Evolutionary conservation across 2,113 vertebrate species (phyloP), one percentile per base, ranked within the genome.

Genomic region (Noturus placidus): DNA sequence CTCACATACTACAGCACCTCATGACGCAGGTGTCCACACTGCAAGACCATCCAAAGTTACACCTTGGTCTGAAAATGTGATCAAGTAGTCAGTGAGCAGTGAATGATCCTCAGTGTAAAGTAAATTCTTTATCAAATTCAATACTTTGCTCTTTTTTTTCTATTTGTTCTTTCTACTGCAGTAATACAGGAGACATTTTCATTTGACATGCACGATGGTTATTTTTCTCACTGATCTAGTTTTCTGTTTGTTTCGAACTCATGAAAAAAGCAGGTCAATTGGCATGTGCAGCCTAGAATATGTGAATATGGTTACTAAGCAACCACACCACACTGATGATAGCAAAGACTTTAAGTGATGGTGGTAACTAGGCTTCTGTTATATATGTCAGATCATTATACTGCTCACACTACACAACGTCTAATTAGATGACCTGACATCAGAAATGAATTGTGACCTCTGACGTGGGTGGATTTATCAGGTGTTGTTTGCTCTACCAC

Each of bases 301-400:
- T 82, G 56, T 82, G 79, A 82, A 82, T 82, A 82, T 61, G 11
- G 56, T 82, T 82, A 42, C 79, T 42, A 82, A 61, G 79, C 57
- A 82, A 82, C 79, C 79, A 82, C 33, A 42, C 30, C 79, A 82
- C 79, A 61, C 56, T 61, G 79, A 82, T 82, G 30, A 82, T 25
- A 82, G 56, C 79, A 82, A 61, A 61, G 30, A 42, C 11, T 81
- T 54, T 22, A 61, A 42, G 57, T 42, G 56, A 82, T 82, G 22
- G 33, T 82, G 79, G 22, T 42, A 61, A 82, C 56, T 27, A 82
- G 79, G 33, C 79, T 82, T 27, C 56, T 61, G 33, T 25, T 59
- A 22, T 57, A 10, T 57, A 81, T 81, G 56, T 38, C 54, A 54
- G 54, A 57, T 57, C 54, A 33, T 82, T 82, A 57, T 27, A 61